phyloP scores from a whole-genome alignment of 23 tunicate species.

The Halocynthia aurantium region DNA sequence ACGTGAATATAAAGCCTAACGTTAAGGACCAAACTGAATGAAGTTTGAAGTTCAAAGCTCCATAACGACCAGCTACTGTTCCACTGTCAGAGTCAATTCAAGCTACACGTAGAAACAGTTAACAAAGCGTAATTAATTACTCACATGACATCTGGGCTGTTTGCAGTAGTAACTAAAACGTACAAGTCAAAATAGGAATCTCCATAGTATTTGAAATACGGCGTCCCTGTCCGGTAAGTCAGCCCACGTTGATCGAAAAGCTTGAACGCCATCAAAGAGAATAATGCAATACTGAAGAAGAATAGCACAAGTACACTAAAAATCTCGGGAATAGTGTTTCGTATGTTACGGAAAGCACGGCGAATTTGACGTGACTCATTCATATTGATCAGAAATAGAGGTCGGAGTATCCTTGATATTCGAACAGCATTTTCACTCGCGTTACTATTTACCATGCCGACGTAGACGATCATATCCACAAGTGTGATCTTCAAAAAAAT shows the following conservation, averaged over 20 bases:
- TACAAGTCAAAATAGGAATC: conserved; percentile 90
- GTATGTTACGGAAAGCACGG: conserved; percentile 86
- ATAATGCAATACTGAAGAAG: conserved; percentile 86
- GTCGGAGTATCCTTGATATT: conserved; percentile 77
- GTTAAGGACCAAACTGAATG: neutral
- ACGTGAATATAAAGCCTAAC: neutral
- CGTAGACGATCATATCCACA: conserved; percentile 90
- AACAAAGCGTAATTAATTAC: neutral
- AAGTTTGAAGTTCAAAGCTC: neutral
- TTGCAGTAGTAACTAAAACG: conserved; percentile 95
- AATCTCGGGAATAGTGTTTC: conserved; percentile 89
- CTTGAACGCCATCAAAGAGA: conserved; percentile 93
- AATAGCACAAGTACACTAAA: conserved; percentile 78
- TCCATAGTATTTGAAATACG: conserved; percentile 72
- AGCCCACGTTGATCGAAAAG: conserved; percentile 65
- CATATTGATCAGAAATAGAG: conserved; percentile 86
- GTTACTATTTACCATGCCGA: conserved; percentile 50
- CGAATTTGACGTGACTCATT: conserved; percentile 88
- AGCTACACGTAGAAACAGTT: too few relatives aligned
- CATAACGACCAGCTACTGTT: neutral
- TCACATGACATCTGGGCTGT: conserved; percentile 97
- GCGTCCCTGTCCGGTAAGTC: conserved; percentile 31
- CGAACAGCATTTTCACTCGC: conserved; percentile 41
- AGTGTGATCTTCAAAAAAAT: conserved; percentile 59
- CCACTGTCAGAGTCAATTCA: neutral